Evolutionary conservation across 2,888 invertebrate genomes (phyloP).

Genomic region (Caenorhabditis imperialis): DNA sequence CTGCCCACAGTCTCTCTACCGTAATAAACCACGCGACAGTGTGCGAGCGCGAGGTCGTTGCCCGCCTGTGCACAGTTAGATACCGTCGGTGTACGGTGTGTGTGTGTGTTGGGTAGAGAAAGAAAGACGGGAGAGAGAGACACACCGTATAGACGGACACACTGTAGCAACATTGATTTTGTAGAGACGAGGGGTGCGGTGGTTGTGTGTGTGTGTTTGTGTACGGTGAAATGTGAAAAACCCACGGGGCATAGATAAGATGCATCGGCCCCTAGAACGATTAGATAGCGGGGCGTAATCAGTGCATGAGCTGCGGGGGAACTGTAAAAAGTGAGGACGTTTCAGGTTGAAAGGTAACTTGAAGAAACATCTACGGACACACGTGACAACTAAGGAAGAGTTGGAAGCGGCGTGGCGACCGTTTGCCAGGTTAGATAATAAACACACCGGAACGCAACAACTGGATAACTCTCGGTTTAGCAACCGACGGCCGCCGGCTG

Average conservation of each 20-base stretch:
- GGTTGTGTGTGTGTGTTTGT: neutral
- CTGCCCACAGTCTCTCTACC: slow-evolving; percentile 8
- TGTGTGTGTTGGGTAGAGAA: too few relatives aligned
- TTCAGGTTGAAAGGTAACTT: slow-evolving; percentile 74
- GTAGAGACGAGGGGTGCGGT: neutral
- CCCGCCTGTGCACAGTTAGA: slow-evolving; percentile 9
- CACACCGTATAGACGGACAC: slow-evolving; percentile 24
- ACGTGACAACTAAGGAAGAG: slow-evolving; percentile 77
- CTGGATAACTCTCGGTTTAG: slow-evolving; percentile 54
- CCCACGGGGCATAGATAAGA: slow-evolving; percentile 28
- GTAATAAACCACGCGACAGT: slow-evolving; percentile 35
- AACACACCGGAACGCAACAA: neutral
- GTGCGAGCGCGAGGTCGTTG: neutral
- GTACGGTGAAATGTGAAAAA: slow-evolving; percentile 5
- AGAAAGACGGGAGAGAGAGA: slow-evolving; percentile 39
- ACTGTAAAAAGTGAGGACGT: neutral
- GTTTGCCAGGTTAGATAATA: slow-evolving; percentile 72
- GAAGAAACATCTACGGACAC: slow-evolving; percentile 78
- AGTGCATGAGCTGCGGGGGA: neutral
- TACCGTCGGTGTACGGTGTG: slow-evolving; percentile 35
- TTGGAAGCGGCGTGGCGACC: slow-evolving; percentile 78
- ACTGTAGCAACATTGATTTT: slow-evolving; percentile 20
- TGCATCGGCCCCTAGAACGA: slow-evolving; percentile 15
- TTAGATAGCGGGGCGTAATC: slow-evolving; percentile 19
- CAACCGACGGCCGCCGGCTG: slow-evolving; percentile 76